Base-by-base conservation (phyloP, 2,888 invertebrate species). In the Cantharis lateralis region DNA sequence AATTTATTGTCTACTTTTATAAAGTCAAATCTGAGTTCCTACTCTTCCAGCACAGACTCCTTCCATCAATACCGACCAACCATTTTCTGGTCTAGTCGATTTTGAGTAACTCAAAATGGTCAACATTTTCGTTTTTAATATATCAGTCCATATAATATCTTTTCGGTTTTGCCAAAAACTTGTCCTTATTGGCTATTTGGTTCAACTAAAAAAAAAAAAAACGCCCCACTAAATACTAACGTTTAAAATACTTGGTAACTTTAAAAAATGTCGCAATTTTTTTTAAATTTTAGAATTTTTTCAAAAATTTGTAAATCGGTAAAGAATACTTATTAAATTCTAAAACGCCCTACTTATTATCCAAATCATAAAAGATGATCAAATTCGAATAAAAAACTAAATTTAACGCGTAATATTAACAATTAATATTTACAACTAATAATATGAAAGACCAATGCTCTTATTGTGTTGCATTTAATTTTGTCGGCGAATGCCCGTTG, bases 401-500 rank as follows among this genome's bases (percentile, higher is more conserved):
- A 66, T n/a, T 20, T 20, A 63, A 66, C 64, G n/a, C 48, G 64
- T 20, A 24, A 66, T 18, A 66, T 66, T 24, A 66, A 66, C 64
- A 66, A 66, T 66, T 66, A 48, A n/a, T 66, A 66, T 66, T 15
- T 66, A 66, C 64, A 66, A 20, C 16, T 48, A 48, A 48, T 48
- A 48, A 48, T 66, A 66, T 66, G 64, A 66, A 66, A 26, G 28
- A 64, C 20, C 71, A 64, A 68, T 75, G 71, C 64, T 71, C 71
- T 18, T 72, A 16, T 18, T 79, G 81, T 62, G 80, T 79, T 26
- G 79, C 77, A 71, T 78, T 81, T 66, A 81, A 76, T 72, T 73
- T 79, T 15, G 82, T 82, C 5, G 85, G 82, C 24, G 83, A 80
- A 72, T 84, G 85, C 68, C 87, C 87, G 73, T 87, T 87, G n/a